Evolutionary conservation across 2,888 invertebrate genomes (phyloP).

Genomic region (Drosophila multiciliata): DNA sequence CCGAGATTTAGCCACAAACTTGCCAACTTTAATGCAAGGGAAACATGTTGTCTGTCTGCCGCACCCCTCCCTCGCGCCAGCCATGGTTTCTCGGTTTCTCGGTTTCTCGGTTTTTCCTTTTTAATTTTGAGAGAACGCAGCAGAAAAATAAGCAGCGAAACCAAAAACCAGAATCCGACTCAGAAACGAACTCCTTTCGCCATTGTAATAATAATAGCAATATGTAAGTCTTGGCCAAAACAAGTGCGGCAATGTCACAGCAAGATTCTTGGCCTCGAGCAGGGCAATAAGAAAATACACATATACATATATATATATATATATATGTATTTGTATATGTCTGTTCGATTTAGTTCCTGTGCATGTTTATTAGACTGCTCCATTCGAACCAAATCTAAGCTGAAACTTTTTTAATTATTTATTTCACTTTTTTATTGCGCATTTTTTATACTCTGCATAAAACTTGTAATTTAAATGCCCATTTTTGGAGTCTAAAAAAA

Average conservation of each 20-base stretch:
- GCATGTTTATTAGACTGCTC: background rate
- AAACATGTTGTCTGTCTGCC: conserved; percentile 29
- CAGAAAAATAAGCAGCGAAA: background rate
- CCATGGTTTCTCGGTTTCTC: background rate
- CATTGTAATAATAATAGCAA: conserved; percentile 34
- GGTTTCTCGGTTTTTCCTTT: background rate
- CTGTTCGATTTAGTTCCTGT: background rate
- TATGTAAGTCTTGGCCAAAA: conserved; percentile 16
- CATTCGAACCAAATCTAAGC: background rate
- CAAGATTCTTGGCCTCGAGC: conserved; percentile 13
- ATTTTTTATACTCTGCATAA: background rate
- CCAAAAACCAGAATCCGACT: conserved; percentile 1
- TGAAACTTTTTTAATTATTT: background rate
- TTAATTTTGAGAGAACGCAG: conserved; percentile 26
- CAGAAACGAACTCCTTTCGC: conserved; percentile 8
- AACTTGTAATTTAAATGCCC: background rate
- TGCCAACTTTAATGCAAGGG: conserved; percentile 44
- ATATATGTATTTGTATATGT: background rate
- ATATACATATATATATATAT: background rate
- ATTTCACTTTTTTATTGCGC: background rate
- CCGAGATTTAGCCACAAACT: conserved; percentile 54
- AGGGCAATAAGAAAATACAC: background rate
- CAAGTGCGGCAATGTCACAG: conserved; percentile 25
- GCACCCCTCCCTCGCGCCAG: background rate
- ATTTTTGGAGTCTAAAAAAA: background rate